These are phyloP conservation scores for Apteryx mantelli DNA, from an alignment of 2,113 vertebrate genomes.

Conservation along the genomic window DNA sequence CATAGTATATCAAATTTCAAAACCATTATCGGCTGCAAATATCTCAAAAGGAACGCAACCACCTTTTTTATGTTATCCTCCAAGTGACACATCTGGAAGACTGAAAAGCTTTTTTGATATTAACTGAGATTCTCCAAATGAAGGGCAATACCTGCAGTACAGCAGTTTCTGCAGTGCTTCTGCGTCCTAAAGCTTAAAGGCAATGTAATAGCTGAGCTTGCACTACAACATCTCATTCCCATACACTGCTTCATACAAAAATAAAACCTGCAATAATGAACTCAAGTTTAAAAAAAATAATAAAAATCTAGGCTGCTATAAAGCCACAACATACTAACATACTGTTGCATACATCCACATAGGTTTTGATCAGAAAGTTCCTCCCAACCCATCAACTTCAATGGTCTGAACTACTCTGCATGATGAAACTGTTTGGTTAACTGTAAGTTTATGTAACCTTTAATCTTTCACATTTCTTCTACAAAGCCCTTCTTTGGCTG, in stretches of 20 bases:
- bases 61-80: constrained; percentile 36
- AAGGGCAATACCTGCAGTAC: constrained; percentile 56
- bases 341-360: rapidly evolving
- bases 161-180: constrained; percentile 49
- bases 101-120: not conserved
- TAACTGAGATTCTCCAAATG: not conserved
- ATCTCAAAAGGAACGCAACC: constrained; percentile 10
- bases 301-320: not conserved
- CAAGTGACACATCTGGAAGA: not conserved
- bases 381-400: not conserved
- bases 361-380: not conserved
- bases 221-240: not conserved
- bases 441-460: not conserved
- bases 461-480: not conserved
- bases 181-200: not conserved
- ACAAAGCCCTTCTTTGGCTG: not conserved
- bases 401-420: not conserved
- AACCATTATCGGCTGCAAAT: constrained; percentile 7
- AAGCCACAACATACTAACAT: not conserved
- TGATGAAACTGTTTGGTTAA: not conserved
- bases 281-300: not conserved
- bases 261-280: not conserved
- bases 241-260: not conserved
- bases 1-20: not conserved
- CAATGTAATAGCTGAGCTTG: rapidly evolving